Evolutionary conservation across 2,888 invertebrate species (phyloP).

Genomic region (Petrophora chlorosata): DNA sequence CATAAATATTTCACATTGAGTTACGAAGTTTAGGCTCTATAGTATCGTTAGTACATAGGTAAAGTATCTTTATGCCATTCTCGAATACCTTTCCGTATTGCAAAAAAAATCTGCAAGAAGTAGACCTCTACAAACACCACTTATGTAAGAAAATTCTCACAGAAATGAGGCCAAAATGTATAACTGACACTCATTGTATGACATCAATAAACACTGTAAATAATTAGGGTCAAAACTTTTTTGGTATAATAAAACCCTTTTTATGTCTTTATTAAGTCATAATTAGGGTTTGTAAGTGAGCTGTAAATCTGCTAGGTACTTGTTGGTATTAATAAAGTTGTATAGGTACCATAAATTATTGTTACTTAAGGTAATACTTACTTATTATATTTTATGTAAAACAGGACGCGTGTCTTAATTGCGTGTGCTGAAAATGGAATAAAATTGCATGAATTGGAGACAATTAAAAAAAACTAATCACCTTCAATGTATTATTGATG

Average conservation of each 20-base stretch:
- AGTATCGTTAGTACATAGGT: too few relatives aligned
- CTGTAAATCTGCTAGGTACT: constrained; percentile 2
- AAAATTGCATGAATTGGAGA: too few relatives aligned
- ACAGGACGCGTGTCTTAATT: too few relatives aligned
- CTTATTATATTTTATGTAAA: too few relatives aligned
- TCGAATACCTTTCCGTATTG: background rate
- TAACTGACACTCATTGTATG: constrained; percentile 1
- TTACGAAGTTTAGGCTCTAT: too few relatives aligned
- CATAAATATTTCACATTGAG: too few relatives aligned
- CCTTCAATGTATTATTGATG: too few relatives aligned
- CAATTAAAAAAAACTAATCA: too few relatives aligned
- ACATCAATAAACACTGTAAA: constrained; percentile 7
- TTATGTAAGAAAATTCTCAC: constrained; percentile 19
- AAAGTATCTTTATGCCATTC: background rate
- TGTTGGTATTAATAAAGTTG: background rate
- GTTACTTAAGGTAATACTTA: too few relatives aligned
- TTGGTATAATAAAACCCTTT: constrained; percentile 8
- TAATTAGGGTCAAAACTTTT: constrained; percentile 16
- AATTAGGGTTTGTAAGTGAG: constrained; percentile 5
- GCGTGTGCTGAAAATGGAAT: too few relatives aligned
- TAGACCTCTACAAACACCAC: background rate
- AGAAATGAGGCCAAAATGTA: constrained; percentile 7
- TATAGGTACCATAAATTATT: background rate
- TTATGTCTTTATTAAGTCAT: constrained; percentile 8
- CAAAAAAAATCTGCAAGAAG: too few relatives aligned